Evolutionary conservation across 2,888 invertebrate genomes (phyloP).

Genomic region (Maniola hyperantus): DNA sequence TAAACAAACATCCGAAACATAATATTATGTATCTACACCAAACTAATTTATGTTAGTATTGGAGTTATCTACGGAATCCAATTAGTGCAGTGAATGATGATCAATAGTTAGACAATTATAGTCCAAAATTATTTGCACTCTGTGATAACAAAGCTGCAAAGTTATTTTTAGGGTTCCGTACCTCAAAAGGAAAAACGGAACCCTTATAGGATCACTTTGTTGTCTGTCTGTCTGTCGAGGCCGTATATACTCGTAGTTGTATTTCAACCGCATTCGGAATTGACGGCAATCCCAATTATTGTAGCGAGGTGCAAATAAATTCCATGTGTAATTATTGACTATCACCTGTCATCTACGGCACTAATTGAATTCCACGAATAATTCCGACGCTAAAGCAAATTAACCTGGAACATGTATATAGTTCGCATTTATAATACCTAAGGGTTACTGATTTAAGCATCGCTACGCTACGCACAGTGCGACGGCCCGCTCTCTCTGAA

Average conservation of each 20-base stretch:
- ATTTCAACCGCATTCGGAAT: too few species aligned
- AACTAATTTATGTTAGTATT: conserved; percentile 8
- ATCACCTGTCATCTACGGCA: conserved; percentile 19
- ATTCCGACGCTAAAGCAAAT: conserved; percentile 19
- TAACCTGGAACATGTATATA: conserved; percentile 14
- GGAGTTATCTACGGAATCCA: conserved; percentile 2
- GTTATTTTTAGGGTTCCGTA: too few species aligned
- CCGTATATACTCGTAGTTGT: too few species aligned
- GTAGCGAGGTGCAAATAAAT: conserved; percentile 20
- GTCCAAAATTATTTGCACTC: background rate
- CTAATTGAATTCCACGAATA: conserved; percentile 26
- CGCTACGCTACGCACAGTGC: too few species aligned
- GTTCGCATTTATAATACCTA: too few species aligned
- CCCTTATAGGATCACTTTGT: too few species aligned
- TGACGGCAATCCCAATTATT: conserved; percentile 11
- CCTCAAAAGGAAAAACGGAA: too few species aligned
- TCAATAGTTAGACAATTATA: conserved; percentile 6
- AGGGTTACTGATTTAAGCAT: too few species aligned
- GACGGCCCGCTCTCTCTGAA: too few species aligned
- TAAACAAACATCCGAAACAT: background rate
- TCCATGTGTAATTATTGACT: conserved; percentile 27
- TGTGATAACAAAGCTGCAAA: background rate
- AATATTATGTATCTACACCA: background rate
- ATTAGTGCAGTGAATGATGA: background rate
- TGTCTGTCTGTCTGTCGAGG: too few species aligned